Evolutionary conservation across 2,113 vertebrate genomes (phyloP), one percentile per base, ranked within the genome.

Genomic region (Cololabis saira): DNA sequence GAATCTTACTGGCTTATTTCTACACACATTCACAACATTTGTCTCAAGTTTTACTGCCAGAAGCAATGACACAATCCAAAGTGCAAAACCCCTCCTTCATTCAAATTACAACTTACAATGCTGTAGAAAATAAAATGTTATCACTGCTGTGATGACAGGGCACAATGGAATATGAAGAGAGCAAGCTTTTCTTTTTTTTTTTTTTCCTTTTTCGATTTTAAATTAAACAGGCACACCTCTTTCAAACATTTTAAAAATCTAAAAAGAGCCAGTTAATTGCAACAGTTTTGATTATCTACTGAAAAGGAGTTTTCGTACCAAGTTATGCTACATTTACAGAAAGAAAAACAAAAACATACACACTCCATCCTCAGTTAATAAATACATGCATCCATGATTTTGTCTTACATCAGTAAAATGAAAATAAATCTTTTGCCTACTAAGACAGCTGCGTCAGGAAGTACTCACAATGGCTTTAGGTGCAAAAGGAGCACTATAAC

Each of bases 291-390:
- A 69, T 52, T 47, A 30, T 67, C 57, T 67, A 74, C 63, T 77
- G 30, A 53, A 50, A 69, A 42, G 8, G 40, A 71, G 22, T 58
- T 51, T 67, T 40, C 71, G 79, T 75, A 69, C 80, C 75, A 74
- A 64, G 47, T 40, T 63, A 54, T 77, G 60, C 67, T 83, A 78
- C 78, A 76, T 76, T 62, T 64, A 15, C 66, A 59, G 66, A 67
- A 49, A 47, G 43, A 37, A 33, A 51, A 33, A 69, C 61, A 54
- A 67, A 67, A 54, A 84, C 80, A 51, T 67, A 68, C 57, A 83
- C 82, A 90, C 85, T 87, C 82, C 83, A 82, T 85, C 68, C 78
- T 82, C 81, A 90, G 90, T 92, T 82, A 90, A 92, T 92, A 91
- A 92, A 92, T 92, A 92, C 89, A 92, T 87, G 89, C 89, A 87